Percentiles rank a stretch among this genome's conserved stretches.
Conservation (phyloP, 2,888 invertebrate genomes). For the Tanytarsus gracilentus region DNA sequence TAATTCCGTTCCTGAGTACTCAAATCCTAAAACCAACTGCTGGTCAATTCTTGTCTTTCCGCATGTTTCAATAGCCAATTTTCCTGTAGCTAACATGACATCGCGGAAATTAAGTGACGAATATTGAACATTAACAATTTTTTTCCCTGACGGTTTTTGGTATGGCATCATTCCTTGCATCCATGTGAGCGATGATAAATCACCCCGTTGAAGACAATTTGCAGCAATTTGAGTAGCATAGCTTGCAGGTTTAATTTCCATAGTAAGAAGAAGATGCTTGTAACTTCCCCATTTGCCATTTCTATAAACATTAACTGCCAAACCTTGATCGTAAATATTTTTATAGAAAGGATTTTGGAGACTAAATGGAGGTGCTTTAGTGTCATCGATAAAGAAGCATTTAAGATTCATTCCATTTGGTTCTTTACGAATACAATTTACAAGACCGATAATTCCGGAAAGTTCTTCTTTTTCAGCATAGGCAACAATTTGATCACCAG, state of each 20-base stretch:
- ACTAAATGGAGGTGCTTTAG: conserved; percentile 56
- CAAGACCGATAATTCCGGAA: conserved; percentile 76
- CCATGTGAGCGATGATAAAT: conserved; percentile 79
- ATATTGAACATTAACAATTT: conserved; percentile 53
- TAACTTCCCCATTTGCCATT: conserved; percentile 64
- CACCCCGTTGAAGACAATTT: conserved; percentile 70
- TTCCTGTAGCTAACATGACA: conserved; percentile 88
- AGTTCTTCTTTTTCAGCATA: conserved; percentile 57
- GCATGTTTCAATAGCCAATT: conserved; percentile 72
- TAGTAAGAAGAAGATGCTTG: conserved; percentile 59
- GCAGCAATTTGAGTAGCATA: conserved; percentile 60
- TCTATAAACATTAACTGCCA: conserved; percentile 62
- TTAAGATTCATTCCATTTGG: conserved; percentile 58
- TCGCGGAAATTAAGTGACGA: conserved; percentile 88
- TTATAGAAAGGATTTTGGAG: conserved; percentile 55
- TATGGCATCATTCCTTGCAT: conserved; percentile 56
- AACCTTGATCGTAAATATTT: conserved; percentile 58
- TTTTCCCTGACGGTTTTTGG: not conserved
- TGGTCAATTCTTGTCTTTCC: conserved; percentile 56
- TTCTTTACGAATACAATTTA: conserved; percentile 77
- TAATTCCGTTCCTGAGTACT: conserved; percentile 52
- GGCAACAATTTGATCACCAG: conserved; percentile 46
- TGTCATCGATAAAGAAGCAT: conserved; percentile 55
- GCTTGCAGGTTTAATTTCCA: conserved; percentile 43
- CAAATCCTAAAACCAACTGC: conserved; percentile 59